Evolutionary conservation across 2,113 vertebrate species (phyloP), one percentile per base, ranked within the genome.

Genomic region (Nycticorax nycticorax): DNA sequence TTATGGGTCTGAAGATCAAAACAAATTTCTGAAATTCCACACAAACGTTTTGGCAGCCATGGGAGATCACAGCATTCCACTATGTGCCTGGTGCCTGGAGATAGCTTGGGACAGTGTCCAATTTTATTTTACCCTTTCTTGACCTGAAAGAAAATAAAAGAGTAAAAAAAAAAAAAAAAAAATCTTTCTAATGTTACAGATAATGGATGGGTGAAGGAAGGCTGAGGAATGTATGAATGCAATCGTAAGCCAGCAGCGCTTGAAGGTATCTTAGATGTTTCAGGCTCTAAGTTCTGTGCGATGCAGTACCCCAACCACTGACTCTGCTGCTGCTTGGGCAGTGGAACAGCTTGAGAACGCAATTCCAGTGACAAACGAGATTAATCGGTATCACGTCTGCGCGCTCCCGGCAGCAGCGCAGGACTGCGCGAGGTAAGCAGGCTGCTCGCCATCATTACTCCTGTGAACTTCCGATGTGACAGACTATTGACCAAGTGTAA

Each of bases 1-100:
- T 81, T 86, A 86, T 5, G 55, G 22, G 47, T 84, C 91, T 87
- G 83, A 89, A 81, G 88, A 95, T 91, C 52, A 94, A 94, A 97
- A 92, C 68, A 69, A 80, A 92, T 83, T 71, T 97, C 55, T 89
- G 90, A 60, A 91, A 96, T 92, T 94, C 79, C 88, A 64, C 68
- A 57, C 48, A 91, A 94, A 85, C 69, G 33, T 91, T 96, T 89
- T 95, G 88, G 76, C 93, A 94, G 39, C 93, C 59, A 14, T 26
- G 30, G 88, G 64, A 87, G 76, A 89, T 87, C 39, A 74, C 90
- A 93, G 68, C 85, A 74, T 88, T 94, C 83, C 63, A 26, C 0
- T 67, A 30, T 5, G 35, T n/a, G 79, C 59, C 63, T 92, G 47
- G 50, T 89, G 87, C 91, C 79, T 86, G 68, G 68, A 86, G 52